Evolutionary conservation across 1,140 invertebrate genomes (phyloP), one percentile per base, ranked within the genome.

Genomic region (Pogonognathellus flavescens): DNA sequence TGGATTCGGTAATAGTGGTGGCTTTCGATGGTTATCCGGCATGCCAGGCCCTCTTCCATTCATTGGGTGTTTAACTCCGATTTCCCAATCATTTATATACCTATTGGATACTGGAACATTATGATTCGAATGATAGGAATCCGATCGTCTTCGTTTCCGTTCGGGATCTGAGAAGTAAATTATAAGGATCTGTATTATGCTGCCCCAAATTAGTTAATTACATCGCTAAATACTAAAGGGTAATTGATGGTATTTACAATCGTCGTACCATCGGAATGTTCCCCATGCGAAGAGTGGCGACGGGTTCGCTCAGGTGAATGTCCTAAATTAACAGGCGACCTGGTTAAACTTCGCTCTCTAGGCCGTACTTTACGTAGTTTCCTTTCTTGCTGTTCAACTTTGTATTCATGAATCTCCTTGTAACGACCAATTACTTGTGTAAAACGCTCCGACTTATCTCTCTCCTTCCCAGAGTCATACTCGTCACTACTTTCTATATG

Each of bases 11-110:
- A 52, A 52, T 9, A 52, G n/a, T 20, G 83, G 83, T 25, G 83
- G 14, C 49, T 59, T 59, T 14, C 82, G 22, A n/a, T 25, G 18
- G 16, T 50, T 50, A 41, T 49, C 18, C 7, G 41, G 41, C 70
- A 76, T 25, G 0, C n/a, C 80, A n/a, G 22, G 53, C 14, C 20
- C 18, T 20, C 80, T 14, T 7, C 9, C 20, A 52, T 82, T 25
- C 52, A 31, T n/a, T 11, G n/a, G n/a, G 2, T 72, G 41, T n/a
- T 72, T 72, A 31, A 50, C 70, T 3, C 70, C 70, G 18, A 84
- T 53, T 84, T 76, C 83, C 83, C 83, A 84, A n/a, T 84, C 83
- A 49, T 80, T 80, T 52, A 84, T 25, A 59, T 84, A 84, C 9
- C 59, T 76, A 76, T 25, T 76, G 16, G 70, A 20, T 2, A n/a